phyloP scores from a whole-genome alignment of 2,113 vertebrate genomes.

The Centropristis striata region DNA sequence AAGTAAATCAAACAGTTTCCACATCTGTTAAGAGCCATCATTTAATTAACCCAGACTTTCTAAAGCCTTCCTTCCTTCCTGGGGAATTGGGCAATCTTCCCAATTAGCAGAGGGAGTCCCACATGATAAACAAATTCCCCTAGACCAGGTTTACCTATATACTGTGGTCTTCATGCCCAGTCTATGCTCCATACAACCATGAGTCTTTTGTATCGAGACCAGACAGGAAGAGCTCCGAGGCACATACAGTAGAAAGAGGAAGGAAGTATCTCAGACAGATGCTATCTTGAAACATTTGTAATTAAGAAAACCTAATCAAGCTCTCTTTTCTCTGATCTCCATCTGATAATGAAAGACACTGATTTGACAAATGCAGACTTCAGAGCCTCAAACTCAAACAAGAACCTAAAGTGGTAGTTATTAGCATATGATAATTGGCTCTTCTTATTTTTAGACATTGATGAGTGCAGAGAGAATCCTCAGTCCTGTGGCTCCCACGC shows the following conservation, averaged over 20 bases:
- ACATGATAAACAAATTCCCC: slow-evolving; percentile 52
- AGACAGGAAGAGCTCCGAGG: slow-evolving; percentile 64
- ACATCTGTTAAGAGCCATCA: slow-evolving; percentile 24
- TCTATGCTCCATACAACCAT: background rate
- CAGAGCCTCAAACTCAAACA: slow-evolving; percentile 9
- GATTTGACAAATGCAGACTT: slow-evolving; percentile 53
- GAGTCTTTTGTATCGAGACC: slow-evolving; percentile 13
- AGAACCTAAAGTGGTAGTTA: background rate
- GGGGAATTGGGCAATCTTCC: slow-evolving; percentile 52
- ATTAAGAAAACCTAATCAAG: slow-evolving; percentile 69
- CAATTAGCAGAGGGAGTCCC: slow-evolving; percentile 61
- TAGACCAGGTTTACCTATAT: slow-evolving; percentile 23
- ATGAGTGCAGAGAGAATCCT: slow-evolving; percentile 91
- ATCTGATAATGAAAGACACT: slow-evolving; percentile 44
- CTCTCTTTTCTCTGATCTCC: slow-evolving; percentile 40
- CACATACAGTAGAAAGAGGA: slow-evolving; percentile 51
- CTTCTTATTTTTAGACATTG: slow-evolving; percentile 85
- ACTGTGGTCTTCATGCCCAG: slow-evolving; percentile 15
- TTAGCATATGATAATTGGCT: slow-evolving; percentile 29
- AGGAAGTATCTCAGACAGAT: slow-evolving; percentile 77
- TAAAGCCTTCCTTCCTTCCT: slow-evolving; percentile 72
- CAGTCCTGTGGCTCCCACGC: slow-evolving; percentile 87
- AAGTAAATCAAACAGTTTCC: slow-evolving; percentile 19
- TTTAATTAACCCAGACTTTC: slow-evolving; percentile 41
- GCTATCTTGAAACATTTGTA: slow-evolving; percentile 64